Percentiles rank a stretch among this genome's conserved stretches.
Conservation (phyloP, 2,888 invertebrate genomes). For the Entomobrya proxima region DNA sequence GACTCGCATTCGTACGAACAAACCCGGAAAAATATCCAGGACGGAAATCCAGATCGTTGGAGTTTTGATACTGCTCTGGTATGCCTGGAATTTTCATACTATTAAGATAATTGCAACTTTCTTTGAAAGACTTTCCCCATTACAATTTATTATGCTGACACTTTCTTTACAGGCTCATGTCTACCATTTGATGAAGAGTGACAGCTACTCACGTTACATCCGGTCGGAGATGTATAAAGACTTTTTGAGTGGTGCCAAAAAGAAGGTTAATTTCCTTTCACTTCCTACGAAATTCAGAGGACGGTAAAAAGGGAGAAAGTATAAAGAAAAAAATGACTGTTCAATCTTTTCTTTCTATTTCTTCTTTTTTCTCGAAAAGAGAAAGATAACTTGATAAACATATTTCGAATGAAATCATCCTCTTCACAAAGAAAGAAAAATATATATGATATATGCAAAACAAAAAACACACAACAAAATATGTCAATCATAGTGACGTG, state of each 20-base stretch:
- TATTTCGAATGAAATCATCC: neutral
- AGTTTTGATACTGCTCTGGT: conserved; percentile 98
- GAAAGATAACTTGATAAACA: neutral
- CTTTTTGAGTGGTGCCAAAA: conserved; percentile 94
- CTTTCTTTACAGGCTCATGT: conserved; percentile 89
- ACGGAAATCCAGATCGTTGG: conserved; percentile 88
- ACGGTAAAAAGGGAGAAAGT: conserved; percentile 62
- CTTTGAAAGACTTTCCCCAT: neutral
- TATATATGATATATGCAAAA: no score
- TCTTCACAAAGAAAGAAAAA: neutral
- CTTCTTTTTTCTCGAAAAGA: neutral
- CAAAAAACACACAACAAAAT: conserved; percentile 2
- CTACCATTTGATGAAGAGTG: conserved; percentile 99
- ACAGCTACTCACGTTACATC: conserved; percentile 97
- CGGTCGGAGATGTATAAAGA: conserved; percentile 99
- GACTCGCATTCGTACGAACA: conserved; percentile 93
- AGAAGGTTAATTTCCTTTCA: conserved; percentile 85
- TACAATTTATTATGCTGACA: neutral
- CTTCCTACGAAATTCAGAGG: conserved; percentile 75
- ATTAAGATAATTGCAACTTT: neutral
- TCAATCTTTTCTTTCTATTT: conserved; percentile 2
- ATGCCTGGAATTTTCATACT: conserved; percentile 76
- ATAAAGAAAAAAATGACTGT: conserved; percentile 8
- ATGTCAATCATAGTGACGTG: conserved; percentile 41
- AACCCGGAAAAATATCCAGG: conserved; percentile 87